Conservation (phyloP, 2,113 vertebrate genomes). For the Colius striatus region DNA sequence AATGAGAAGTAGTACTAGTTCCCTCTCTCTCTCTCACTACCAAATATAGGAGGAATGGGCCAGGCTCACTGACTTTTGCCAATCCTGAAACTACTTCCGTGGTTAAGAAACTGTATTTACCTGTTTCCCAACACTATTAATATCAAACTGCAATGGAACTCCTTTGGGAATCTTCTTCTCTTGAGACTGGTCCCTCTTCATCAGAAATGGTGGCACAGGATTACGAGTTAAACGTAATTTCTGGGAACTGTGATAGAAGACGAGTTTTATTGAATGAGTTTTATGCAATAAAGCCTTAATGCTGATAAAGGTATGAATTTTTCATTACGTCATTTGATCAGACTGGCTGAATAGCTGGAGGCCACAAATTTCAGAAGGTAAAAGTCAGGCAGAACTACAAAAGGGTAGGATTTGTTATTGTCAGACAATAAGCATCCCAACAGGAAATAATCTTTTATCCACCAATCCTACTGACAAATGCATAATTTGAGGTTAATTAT, state of each 20-base stretch:
- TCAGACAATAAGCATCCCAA: background rate
- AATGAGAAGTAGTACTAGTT: background rate
- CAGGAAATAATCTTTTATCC: background rate
- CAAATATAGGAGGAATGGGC: background rate
- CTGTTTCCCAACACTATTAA: conserved; percentile 96
- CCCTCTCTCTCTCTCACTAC: background rate
- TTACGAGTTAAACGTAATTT: conserved; percentile 86
- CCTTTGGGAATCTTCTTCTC: conserved; percentile 91
- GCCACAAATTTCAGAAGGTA: background rate
- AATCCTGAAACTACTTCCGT: background rate
- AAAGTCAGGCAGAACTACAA: background rate
- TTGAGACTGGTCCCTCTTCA: conserved; percentile 82
- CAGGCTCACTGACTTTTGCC: background rate
- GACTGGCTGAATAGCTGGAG: background rate
- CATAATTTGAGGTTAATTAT: background rate
- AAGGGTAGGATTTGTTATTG: background rate
- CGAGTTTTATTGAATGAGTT: background rate
- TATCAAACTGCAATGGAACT: conserved; percentile 93
- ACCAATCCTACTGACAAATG: background rate
- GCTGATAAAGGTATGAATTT: background rate
- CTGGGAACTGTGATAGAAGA: conserved; percentile 78
- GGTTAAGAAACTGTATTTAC: conserved; percentile 67
- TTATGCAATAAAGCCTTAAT: background rate
- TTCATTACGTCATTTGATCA: background rate
- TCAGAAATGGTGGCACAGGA: conserved; percentile 74